These are phyloP conservation scores for Pyralis farinalis DNA, from an alignment of 2,888 invertebrate species.

Conservation along the genomic window DNA sequence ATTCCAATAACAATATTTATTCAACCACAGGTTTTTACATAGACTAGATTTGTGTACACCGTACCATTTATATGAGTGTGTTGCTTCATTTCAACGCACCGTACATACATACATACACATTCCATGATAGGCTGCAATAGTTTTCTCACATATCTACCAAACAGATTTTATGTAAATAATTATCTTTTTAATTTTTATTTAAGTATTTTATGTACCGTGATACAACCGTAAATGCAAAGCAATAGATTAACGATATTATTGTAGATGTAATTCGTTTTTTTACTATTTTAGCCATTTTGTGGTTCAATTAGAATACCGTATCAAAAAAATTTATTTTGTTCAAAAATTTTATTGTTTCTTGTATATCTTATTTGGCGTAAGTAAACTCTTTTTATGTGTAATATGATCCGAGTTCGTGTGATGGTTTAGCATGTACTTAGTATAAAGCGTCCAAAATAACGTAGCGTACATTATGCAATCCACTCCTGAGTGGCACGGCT, in stretches of 20 bases:
- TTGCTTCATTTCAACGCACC: too few species aligned
- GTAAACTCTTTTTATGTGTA: slow-evolving; percentile 5
- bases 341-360: not conserved
- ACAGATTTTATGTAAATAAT: slow-evolving; percentile 37
- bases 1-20: slow-evolving; percentile 42
- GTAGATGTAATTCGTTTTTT: slow-evolving; percentile 7
- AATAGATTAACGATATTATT: slow-evolving; percentile 41
- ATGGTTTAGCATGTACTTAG: slow-evolving; percentile 60
- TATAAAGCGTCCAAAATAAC: slow-evolving; percentile 53
- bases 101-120: slow-evolving; percentile 49
- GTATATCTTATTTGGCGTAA: not conserved
- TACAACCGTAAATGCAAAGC: slow-evolving; percentile 38
- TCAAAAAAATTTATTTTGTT: not conserved
- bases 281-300: slow-evolving; percentile 3
- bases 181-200: slow-evolving; percentile 1
- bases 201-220: slow-evolving; percentile 18
- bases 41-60: too few species aligned
- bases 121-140: slow-evolving; percentile 69
- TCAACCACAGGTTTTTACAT: slow-evolving; percentile 18
- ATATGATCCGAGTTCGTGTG: slow-evolving; percentile 28
- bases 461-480: slow-evolving; percentile 16
- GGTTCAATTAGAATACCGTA: not conserved
- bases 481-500: slow-evolving; percentile 18
- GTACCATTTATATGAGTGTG: too few species aligned
- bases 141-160: slow-evolving; percentile 30